These are phyloP conservation scores for Lucilia cuprina DNA, from an alignment of 1,140 invertebrate genomes.

Conservation along the genomic window DNA sequence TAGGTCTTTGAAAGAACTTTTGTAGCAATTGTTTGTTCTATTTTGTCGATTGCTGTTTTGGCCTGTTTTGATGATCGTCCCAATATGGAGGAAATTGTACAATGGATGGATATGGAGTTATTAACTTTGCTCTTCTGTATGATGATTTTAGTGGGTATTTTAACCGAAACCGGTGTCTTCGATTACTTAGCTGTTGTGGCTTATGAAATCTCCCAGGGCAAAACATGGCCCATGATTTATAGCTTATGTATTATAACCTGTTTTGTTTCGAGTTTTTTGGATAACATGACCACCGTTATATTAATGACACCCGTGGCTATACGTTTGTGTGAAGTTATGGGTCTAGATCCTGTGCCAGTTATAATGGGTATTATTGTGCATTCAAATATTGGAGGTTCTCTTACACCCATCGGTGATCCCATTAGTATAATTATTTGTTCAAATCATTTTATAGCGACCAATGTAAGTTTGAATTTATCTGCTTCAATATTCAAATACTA, in stretches of 20 bases:
- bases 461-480: conserved; percentile 59
- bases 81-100: conserved; percentile 72
- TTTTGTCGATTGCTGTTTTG: conserved; percentile 72
- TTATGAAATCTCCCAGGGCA: conserved; percentile 74
- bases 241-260: conserved; percentile 76
- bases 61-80: conserved; percentile 75
- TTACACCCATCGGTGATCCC: conserved; percentile 82
- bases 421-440: conserved; percentile 85
- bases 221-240: conserved; percentile 77
- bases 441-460: conserved; percentile 68
- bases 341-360: conserved; percentile 77
- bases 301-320: conserved; percentile 83
- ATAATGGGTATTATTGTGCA: conserved; percentile 77
- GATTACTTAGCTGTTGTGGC: conserved; percentile 79
- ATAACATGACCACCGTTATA: conserved; percentile 82
- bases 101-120: conserved; percentile 83
- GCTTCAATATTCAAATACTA: conserved; percentile 37
- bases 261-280: conserved; percentile 75
- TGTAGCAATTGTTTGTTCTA: conserved; percentile 77
- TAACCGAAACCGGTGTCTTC: conserved; percentile 83
- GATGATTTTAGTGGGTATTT: conserved; percentile 82
- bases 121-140: conserved; percentile 81
- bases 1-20: conserved; percentile 73
- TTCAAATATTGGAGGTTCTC: conserved; percentile 81
- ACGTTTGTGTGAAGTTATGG: conserved; percentile 79